Base-by-base conservation (phyloP, 2,888 invertebrate species). In the Octonoba sinensis region DNA sequence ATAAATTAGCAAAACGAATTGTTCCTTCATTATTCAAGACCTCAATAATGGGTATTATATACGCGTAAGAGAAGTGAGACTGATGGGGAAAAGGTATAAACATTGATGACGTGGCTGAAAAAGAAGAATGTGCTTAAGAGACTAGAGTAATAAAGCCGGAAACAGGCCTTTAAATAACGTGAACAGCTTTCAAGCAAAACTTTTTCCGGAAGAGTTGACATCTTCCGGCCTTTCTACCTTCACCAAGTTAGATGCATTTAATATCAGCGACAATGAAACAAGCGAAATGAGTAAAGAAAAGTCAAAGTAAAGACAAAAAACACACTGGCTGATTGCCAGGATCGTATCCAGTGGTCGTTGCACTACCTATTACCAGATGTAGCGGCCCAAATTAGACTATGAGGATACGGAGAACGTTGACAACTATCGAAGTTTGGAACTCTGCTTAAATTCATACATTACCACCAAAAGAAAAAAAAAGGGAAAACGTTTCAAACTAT, bases 291-390 rank as follows among this genome's bases (percentile, higher is more conserved):
- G 62, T 46, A 44, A 22, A 67, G 51, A 76, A 76, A 76, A 60
- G 65, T 56, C 56, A 44, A 11, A 47, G 24, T 49, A 49, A 47
- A 57, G 24, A 18, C 49, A 60, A 69, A 54, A 73, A 27, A 51
- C 18, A 66, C 36, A 11, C 66, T 72, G 71, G 78, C 24, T 47
- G 15, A 27, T 18, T 65, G 66, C 78, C 78, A 78, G 57, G 22
- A 78, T 54, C 70, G 66, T 27, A 66, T 36, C 36, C 36, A 36
- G 36, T 36, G 71, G 57, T 78, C 59, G 71, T 78, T 66, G 71
- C 60, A 78, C 71, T 57, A 72, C 59, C 71, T 71, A 65, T 78
- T 78, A 71, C 72, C 44, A 71, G 78, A 71, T 60, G 72, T 78
- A 69, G 70, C 72, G 54, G 65, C 78, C 44, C 72, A 72, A 78